Evolutionary conservation across 1,140 invertebrate genomes (phyloP), one percentile per base, ranked within the genome.

Genomic region (Drosophila micromelanica): DNA sequence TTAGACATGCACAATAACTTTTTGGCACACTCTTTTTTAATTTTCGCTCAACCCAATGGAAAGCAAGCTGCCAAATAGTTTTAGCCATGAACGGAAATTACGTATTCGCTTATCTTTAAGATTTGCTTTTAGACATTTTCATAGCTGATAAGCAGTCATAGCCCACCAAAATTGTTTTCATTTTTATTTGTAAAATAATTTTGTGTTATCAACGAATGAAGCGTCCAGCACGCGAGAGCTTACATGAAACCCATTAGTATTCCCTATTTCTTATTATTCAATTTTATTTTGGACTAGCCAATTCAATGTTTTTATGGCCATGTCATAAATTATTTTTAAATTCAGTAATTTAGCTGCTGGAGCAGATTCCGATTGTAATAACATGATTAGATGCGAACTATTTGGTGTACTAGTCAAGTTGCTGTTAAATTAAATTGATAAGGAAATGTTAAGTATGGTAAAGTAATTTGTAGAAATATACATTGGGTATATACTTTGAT

Each of bases 111-210:
- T 73, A 73, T 73, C 71, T 56, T 40, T 3, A 15, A 57, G 30
- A 38, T 56, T 40, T 38, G 20, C 27, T 42, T 48, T 64, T 13
- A 9, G 30, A 11, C 20, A 49, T 55, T 54, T 73, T 51, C 32
- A 55, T 15, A 30, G 27, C 56, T 62, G 71, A 69, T 73, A 69
- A 73, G 62, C 52, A 15, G 35, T 48, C 37, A 27, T 27, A 27
- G 1, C 23, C 3, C 1, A 45, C 13, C 30, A 45, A 35, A 27
- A 59, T 61, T n/a, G n/a, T n/a, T n/a, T n/a, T n/a, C n/a, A n/a
- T 32, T 55, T 5, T 55, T 68, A 49, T 51, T 40, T 73, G 65
- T 73, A 73, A 73, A 69, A 65, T 43, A 62, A 73, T 73, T 73
- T 69, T 32, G 37, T 37, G 56, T 73, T 73, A 73, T 73, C 71